A percentile compares a stretch with the other conserved stretches of the same genome.
These are phyloP conservation scores for Archips xylosteana DNA, from an alignment of 2,888 invertebrate species.

Conservation along the genomic window DNA sequence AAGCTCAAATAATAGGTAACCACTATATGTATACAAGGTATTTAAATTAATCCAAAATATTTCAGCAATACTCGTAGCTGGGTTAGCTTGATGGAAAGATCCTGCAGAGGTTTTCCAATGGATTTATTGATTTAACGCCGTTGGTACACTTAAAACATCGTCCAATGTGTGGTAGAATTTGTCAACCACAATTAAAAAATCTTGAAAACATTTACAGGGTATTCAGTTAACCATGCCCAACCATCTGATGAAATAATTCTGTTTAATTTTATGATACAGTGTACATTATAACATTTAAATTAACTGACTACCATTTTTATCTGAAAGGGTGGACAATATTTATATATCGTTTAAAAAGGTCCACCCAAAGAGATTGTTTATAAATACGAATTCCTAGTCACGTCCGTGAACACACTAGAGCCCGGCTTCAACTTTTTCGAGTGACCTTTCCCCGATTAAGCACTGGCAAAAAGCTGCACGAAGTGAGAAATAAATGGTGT, in stretches of 20 bases:
- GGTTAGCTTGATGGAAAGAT: background rate
- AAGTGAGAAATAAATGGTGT: conserved; percentile 69
- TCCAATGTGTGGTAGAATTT: too few species aligned
- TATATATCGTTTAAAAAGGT: conserved; percentile 46
- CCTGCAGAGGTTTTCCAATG: too few species aligned
- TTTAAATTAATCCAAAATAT: too few species aligned
- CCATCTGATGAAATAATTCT: background rate
- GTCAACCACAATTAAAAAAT: too few species aligned
- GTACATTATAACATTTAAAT: background rate
- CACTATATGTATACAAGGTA: too few species aligned
- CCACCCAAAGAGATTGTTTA: conserved; percentile 51
- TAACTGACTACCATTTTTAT: background rate
- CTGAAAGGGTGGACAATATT: conserved; percentile 15
- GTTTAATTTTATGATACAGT: too few species aligned
- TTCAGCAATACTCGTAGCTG: too few species aligned
- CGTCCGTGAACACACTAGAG: conserved; percentile 63
- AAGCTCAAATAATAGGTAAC: too few species aligned
- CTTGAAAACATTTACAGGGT: too few species aligned
- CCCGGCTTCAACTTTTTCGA: conserved; percentile 63
- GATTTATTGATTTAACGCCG: too few species aligned
- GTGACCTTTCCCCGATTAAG: conserved; percentile 61
- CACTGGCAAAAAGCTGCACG: conserved; percentile 54
- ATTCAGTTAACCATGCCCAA: too few species aligned
- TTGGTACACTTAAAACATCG: too few species aligned
- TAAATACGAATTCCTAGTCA: conserved; percentile 59